Conservation (phyloP, 2,113 vertebrate genomes). For the Castor canadensis region DNA sequence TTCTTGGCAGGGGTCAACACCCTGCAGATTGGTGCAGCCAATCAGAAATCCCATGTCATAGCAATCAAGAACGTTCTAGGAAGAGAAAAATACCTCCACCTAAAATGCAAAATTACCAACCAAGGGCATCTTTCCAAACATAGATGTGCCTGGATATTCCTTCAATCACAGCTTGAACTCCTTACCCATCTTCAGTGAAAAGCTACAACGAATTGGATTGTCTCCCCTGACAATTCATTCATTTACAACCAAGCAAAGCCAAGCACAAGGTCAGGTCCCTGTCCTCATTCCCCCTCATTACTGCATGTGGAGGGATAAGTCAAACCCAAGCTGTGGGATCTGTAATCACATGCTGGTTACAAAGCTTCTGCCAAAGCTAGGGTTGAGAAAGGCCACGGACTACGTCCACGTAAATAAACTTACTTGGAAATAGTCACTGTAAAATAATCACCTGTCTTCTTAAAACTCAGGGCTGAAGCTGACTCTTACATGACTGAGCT, state of each 20-base stretch:
- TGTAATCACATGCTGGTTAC: neutral
- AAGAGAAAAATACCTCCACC: too few relatives aligned
- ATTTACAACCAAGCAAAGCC: neutral
- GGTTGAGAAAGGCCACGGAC: neutral
- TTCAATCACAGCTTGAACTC: neutral
- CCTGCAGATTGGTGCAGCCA: rapidly evolving
- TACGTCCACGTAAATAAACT: neutral
- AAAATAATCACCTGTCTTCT: neutral
- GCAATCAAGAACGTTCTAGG: too few relatives aligned
- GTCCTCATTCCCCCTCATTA: neutral
- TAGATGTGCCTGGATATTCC: too few relatives aligned
- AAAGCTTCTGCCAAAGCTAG: neutral
- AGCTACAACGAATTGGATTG: neutral
- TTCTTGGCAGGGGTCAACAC: neutral
- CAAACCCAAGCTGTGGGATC: neutral
- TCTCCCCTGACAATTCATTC: neutral
- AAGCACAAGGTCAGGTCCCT: neutral
- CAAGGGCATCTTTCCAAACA: neutral
- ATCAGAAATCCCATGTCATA: neutral
- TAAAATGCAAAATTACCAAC: neutral
- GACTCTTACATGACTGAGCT: neutral
- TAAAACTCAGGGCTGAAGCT: neutral
- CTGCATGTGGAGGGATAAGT: neutral
- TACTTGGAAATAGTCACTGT: neutral
- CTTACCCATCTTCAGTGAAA: neutral